Percentiles rank a stretch among this genome's conserved stretches.
phyloP scores from a whole-genome alignment of 2,888 invertebrate species.

The Halictus quadricinctus region DNA sequence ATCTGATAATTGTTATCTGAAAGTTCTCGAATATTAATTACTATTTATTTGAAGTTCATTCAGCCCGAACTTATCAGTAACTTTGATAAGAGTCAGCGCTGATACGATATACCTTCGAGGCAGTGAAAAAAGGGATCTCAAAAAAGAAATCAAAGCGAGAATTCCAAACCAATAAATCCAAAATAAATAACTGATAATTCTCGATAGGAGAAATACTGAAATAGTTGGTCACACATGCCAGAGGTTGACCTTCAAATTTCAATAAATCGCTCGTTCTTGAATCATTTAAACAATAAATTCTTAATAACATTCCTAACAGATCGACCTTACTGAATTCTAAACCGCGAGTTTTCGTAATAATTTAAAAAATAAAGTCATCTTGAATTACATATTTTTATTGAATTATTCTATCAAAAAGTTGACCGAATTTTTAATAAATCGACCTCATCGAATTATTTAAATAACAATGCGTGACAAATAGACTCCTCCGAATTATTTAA shows the following conservation, averaged over 20 bases:
- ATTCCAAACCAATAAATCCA: neutral
- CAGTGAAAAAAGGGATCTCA: neutral
- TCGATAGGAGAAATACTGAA: neutral
- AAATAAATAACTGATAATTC: neutral
- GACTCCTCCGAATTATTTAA: neutral
- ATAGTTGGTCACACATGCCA: neutral
- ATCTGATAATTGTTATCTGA: neutral
- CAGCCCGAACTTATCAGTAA: neutral
- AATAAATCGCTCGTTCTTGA: too few relatives aligned
- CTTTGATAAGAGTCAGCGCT: neutral
- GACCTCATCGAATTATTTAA: neutral
- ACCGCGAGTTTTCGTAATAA: neutral
- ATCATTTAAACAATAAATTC: too few relatives aligned
- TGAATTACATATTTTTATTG: too few relatives aligned
- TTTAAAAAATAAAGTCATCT: neutral
- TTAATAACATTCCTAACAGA: too few relatives aligned
- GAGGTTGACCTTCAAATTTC: neutral
- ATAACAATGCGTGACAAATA: neutral
- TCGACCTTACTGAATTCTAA: too few relatives aligned
- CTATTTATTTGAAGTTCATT: neutral
- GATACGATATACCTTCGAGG: neutral
- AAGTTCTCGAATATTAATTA: neutral
- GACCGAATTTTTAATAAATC: neutral
- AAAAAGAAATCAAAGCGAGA: neutral
- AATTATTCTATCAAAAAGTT: neutral